Evolutionary conservation across 2,888 invertebrate genomes (phyloP), one percentile per base, ranked within the genome.

Genomic region (Eupelmus urozonus): DNA sequence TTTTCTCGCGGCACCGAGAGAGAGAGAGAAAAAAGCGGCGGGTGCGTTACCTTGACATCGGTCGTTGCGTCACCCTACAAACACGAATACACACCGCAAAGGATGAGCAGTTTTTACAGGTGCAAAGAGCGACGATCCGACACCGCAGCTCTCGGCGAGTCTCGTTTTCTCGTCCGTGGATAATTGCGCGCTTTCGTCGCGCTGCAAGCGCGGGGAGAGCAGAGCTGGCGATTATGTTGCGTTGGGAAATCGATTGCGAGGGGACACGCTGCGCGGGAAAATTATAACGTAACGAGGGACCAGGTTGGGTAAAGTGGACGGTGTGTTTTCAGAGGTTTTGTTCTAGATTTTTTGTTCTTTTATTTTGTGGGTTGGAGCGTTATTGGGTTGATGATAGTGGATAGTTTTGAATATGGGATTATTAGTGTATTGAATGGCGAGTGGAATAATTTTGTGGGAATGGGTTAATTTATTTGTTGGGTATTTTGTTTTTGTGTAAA

Each of bases 21-120:
- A n/a, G n/a, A n/a, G n/a, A n/a, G n/a, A n/a, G n/a, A n/a, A n/a
- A n/a, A n/a, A 13, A 23, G 34, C 9, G 3, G 34, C 34, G 34
- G 34, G 34, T 45, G 34, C 40, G 76, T 83, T 78, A 70, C 83
- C 84, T 83, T 84, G 81, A 81, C 81, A 82, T 75, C 80, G 76
- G 42, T n/a, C n/a, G n/a, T n/a, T n/a, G n/a, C n/a, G n/a, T n/a
- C n/a, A n/a, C n/a, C n/a, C n/a, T n/a, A n/a, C n/a, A n/a, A n/a
- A 49, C 60, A 53, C 83, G 82, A 34, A 16, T 80, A 77, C 81
- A 81, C 80, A 16, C 62, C 75, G 34, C 34, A 73, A 62, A 40
- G 51, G 51, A 77, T 74, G 78, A 80, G 69, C 59, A 81, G 78
- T 77, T 82, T 82, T 81, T 80, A 70, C 67, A 67, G 63, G 34